Evolutionary conservation across 2,113 vertebrate species (phyloP).

Genomic region (Australoheros scitulus): DNA sequence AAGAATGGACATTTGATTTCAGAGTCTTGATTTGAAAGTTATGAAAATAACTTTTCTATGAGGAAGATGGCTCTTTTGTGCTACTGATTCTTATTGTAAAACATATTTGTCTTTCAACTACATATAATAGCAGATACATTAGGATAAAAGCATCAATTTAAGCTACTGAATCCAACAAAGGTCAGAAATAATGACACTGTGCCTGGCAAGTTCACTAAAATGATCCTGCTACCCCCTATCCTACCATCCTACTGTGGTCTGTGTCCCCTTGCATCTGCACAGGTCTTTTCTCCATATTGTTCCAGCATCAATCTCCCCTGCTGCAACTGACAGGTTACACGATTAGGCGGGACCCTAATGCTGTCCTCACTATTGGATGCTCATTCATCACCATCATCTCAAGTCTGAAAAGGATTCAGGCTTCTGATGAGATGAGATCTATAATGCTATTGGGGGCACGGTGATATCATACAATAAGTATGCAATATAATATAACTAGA

Average conservation of each 20-base stretch:
- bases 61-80: background rate
- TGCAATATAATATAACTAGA: constrained; percentile 24
- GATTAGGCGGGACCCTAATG: constrained; percentile 71
- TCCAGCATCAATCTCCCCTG: constrained; percentile 70
- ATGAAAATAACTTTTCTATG: background rate
- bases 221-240: background rate
- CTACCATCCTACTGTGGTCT: background rate
- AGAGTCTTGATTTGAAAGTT: constrained; percentile 3
- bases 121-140: background rate
- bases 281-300: constrained; percentile 21
- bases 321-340: constrained; percentile 68
- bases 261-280: background rate
- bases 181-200: background rate
- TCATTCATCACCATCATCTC: constrained; percentile 71
- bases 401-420: constrained; percentile 3
- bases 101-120: background rate
- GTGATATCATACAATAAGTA: constrained; percentile 53
- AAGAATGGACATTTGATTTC: constrained; percentile 22
- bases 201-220: constrained; percentile 15
- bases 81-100: background rate
- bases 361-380: constrained; percentile 49
- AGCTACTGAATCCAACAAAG: constrained; percentile 7
- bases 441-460: constrained; percentile 19
- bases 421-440: constrained; percentile 37
- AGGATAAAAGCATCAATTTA: background rate